These are phyloP conservation scores for Amazonetta brasiliensis DNA, from an alignment of 2,797 vertebrate genomes.

Conservation along the genomic window DNA sequence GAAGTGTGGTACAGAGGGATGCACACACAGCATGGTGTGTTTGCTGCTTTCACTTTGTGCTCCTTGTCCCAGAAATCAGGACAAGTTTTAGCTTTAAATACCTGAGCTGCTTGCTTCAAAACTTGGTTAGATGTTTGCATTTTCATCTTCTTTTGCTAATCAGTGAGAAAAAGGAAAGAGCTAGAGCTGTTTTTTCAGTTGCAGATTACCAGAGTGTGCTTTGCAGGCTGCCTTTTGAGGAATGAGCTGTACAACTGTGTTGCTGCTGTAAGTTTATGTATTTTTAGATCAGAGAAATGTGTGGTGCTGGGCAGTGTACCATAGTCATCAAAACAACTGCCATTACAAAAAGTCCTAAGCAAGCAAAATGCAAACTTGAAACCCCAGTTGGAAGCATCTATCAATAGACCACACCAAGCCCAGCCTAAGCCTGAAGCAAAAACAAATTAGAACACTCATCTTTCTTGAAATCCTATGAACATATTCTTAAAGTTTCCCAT, in stretches of 20 bases:
- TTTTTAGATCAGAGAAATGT: not conserved
- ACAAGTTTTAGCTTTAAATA: not conserved
- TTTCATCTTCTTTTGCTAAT: not conserved
- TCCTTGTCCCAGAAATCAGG: not conserved
- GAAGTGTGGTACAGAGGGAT: not conserved
- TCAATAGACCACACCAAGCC: not conserved
- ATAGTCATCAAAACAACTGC: not conserved
- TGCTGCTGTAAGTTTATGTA: not conserved
- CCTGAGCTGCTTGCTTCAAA: not conserved
- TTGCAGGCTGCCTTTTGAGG: not conserved
- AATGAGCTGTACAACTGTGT: not conserved
- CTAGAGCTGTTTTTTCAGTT: not conserved
- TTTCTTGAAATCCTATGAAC: not conserved
- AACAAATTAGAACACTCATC: not conserved
- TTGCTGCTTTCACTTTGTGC: not conserved
- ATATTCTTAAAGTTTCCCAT: not conserved
- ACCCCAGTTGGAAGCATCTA: not conserved
- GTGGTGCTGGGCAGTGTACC: not conserved
- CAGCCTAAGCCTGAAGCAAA: conserved; percentile 1
- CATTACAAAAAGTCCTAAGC: not conserved
- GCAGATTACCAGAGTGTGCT: not conserved
- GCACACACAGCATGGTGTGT: no score
- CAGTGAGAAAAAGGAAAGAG: not conserved
- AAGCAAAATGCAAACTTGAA: conserved; percentile 19
- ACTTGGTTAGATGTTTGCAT: not conserved